Percentiles rank a stretch among this genome's conserved stretches.
Conservation (phyloP, 1,140 invertebrate genomes). For the Hycleus phaleratus region DNA sequence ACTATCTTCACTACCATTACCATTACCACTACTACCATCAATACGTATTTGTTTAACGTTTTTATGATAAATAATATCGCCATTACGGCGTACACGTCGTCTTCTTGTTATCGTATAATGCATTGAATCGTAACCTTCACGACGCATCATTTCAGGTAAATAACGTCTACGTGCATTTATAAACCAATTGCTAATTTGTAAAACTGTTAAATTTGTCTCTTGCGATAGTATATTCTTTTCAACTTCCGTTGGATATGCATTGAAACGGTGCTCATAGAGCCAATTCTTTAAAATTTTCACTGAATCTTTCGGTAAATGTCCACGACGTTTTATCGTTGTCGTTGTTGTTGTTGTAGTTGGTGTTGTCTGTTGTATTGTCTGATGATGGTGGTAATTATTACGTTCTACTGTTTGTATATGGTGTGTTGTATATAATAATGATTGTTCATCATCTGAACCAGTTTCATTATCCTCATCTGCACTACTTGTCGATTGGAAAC, state of each 20-base stretch:
- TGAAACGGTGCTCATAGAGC: slow-evolving; percentile 89
- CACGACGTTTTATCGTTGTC: slow-evolving; percentile 60
- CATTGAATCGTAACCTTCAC: slow-evolving; percentile 67
- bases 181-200: slow-evolving; percentile 85
- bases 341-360: slow-evolving; percentile 17
- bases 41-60: slow-evolving; percentile 24
- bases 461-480: slow-evolving; percentile 36
- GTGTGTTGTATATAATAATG: slow-evolving; percentile 29
- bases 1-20: slow-evolving; percentile 23
- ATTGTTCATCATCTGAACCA: slow-evolving; percentile 33
- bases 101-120: slow-evolving; percentile 68
- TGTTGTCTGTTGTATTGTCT: slow-evolving; percentile 19
- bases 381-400: slow-evolving; percentile 11
- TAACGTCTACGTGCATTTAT: slow-evolving; percentile 64
- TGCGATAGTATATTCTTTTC: slow-evolving; percentile 81
- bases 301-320: slow-evolving; percentile 87
- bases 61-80: slow-evolving; percentile 22
- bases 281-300: slow-evolving; percentile 87
- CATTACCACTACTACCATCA: slow-evolving; percentile 15
- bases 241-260: slow-evolving; percentile 91
- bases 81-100: slow-evolving; percentile 40
- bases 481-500: slow-evolving; percentile 34
- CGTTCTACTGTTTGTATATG: slow-evolving; percentile 23
- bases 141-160: slow-evolving; percentile 55
- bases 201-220: slow-evolving; percentile 78